Conservation (phyloP, 2,888 invertebrate species). For the Dryobotodes eremita region DNA sequence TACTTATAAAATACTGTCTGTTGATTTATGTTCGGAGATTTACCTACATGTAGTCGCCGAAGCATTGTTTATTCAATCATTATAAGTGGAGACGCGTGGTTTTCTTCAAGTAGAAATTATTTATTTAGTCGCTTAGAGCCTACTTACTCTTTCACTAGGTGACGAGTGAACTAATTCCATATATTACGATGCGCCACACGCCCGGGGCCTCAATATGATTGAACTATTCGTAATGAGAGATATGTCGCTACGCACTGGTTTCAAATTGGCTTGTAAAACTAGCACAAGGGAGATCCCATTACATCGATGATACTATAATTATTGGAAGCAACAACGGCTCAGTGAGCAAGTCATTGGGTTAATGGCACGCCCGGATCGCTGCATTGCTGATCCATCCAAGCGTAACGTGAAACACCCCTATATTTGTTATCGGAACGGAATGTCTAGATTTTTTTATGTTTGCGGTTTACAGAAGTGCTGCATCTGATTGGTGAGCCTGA, state of each 20-base stretch:
- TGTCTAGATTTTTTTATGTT: conserved; percentile 41
- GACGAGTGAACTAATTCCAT: conserved; percentile 60
- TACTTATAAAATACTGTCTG: background rate
- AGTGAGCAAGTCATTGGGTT: conserved; percentile 88
- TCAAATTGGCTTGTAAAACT: conserved; percentile 43
- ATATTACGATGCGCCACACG: conserved; percentile 52
- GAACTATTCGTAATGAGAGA: conserved; percentile 50
- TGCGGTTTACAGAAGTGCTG: conserved; percentile 88
- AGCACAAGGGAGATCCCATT: conserved; percentile 69
- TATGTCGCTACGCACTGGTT: conserved; percentile 50
- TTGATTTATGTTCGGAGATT: conserved; percentile 15
- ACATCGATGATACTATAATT: conserved; percentile 72
- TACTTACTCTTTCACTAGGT: conserved; percentile 53
- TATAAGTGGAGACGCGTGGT: conserved; percentile 39
- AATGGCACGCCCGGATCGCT: conserved; percentile 83
- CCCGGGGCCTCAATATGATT: conserved; percentile 44
- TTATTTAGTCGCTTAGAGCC: conserved; percentile 45
- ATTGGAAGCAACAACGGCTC: conserved; percentile 79
- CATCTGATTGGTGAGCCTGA: conserved; percentile 92
- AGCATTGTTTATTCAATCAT: conserved; percentile 44
- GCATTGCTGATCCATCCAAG: conserved; percentile 76
- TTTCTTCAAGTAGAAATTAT: conserved; percentile 61
- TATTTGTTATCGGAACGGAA: conserved; percentile 52
- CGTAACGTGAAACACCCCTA: conserved; percentile 67
- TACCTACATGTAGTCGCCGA: background rate